Evolutionary conservation across 2,113 vertebrate species (phyloP).

Genomic region (Caretta caretta): DNA sequence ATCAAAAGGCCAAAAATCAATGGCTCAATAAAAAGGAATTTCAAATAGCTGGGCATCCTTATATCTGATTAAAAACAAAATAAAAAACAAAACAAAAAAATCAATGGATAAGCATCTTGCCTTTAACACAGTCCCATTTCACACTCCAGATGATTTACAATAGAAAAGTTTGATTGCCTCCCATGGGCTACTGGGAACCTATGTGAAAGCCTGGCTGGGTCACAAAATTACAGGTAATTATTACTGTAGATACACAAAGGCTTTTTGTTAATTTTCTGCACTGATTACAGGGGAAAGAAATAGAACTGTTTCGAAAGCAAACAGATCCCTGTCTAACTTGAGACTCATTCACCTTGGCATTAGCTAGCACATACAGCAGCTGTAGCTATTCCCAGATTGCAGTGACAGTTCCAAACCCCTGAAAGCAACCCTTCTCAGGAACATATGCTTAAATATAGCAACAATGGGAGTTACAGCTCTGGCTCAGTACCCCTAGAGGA

Average conservation of each 20-base stretch:
- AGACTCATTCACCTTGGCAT: conserved; percentile 1
- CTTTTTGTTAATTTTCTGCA: neutral
- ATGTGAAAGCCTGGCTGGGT: neutral
- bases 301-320: neutral
- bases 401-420: neutral
- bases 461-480: neutral
- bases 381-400: neutral
- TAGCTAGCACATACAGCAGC: neutral
- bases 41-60: conserved; percentile 26
- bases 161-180: conserved; percentile 9
- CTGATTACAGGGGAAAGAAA: neutral
- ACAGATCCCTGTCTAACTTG: neutral
- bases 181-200: neutral
- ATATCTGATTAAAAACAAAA: neutral
- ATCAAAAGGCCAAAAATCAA: conserved; percentile 56
- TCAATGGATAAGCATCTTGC: conserved; percentile 5
- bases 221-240: conserved; percentile 3
- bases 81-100: neutral
- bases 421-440: neutral
- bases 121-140: neutral
- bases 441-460: neutral
- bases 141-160: conserved; percentile 9
- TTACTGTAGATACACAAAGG: neutral
- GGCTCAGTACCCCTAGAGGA: neutral
- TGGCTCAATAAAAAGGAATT: conserved; percentile 36